These are phyloP conservation scores for Hyperopisus bebe DNA, from an alignment of 2,113 vertebrate species.

Conservation along the genomic window DNA sequence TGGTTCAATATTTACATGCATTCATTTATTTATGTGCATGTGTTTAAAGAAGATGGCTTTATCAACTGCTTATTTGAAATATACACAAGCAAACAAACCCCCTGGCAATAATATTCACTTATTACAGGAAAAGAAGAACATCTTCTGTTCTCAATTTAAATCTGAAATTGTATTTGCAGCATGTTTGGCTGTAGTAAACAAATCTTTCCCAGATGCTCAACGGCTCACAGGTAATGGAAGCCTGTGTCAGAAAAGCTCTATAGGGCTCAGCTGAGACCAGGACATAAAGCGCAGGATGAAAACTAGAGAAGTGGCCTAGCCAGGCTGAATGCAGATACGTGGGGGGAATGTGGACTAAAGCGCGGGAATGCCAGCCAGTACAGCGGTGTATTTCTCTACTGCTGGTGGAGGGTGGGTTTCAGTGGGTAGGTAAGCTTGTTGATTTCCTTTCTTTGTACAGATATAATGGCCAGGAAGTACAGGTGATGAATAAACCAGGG, in stretches of 20 bases:
- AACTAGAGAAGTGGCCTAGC: neutral
- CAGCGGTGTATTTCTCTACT: neutral
- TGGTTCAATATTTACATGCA: neutral
- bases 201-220: too few relatives aligned
- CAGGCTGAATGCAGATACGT: neutral
- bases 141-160: neutral
- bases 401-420: neutral
- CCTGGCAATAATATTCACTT: neutral
- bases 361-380: neutral
- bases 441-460: neutral
- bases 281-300: neutral
- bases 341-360: neutral
- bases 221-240: neutral
- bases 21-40: neutral
- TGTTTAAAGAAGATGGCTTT: neutral
- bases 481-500: neutral
- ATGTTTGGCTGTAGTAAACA: conserved; percentile 2
- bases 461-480: neutral
- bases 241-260: neutral
- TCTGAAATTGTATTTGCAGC: neutral
- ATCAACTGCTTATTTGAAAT: conserved; percentile 5
- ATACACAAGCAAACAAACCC: conserved; percentile 19
- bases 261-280: neutral
- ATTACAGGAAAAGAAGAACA: neutral
- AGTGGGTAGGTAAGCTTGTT: neutral